Evolutionary conservation across 1,140 invertebrate species (phyloP).

Genomic region (Drosophila kanapiae): DNA sequence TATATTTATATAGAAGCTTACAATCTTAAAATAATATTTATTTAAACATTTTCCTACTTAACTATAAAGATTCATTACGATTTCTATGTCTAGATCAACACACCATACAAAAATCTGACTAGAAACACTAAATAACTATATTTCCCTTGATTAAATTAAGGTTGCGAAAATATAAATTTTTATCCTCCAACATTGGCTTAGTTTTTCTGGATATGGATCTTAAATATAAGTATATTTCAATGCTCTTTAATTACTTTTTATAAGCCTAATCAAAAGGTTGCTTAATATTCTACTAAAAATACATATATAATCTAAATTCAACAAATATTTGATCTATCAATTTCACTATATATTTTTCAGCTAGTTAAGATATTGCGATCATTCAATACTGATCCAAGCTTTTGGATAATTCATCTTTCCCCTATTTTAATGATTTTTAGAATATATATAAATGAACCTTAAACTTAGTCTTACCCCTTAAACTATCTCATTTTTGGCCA

Average conservation of each 20-base stretch:
- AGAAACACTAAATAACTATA: background rate
- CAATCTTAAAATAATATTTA: too few relatives aligned
- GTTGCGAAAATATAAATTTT: background rate
- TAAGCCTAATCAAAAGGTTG: background rate
- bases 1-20: background rate
- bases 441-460: too few relatives aligned
- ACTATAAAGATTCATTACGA: background rate
- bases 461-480: background rate
- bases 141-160: background rate
- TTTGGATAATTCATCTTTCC: background rate
- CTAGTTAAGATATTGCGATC: too few relatives aligned
- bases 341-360: background rate
- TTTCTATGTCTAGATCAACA: background rate
- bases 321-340: background rate
- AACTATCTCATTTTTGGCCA: slow-evolving; percentile 67
- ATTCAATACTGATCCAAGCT: slow-evolving; percentile 1
- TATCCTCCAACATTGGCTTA: background rate
- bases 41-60: background rate
- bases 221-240: background rate
- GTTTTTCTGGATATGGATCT: background rate
- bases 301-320: background rate
- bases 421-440: too few relatives aligned
- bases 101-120: background rate
- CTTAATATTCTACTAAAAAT: background rate
- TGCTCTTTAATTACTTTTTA: background rate